A percentile compares a stretch with the other conserved stretches of the same genome.
These are phyloP conservation scores for Herpetotheres cachinnans DNA, from an alignment of 2,113 vertebrate species.

Conservation along the genomic window DNA sequence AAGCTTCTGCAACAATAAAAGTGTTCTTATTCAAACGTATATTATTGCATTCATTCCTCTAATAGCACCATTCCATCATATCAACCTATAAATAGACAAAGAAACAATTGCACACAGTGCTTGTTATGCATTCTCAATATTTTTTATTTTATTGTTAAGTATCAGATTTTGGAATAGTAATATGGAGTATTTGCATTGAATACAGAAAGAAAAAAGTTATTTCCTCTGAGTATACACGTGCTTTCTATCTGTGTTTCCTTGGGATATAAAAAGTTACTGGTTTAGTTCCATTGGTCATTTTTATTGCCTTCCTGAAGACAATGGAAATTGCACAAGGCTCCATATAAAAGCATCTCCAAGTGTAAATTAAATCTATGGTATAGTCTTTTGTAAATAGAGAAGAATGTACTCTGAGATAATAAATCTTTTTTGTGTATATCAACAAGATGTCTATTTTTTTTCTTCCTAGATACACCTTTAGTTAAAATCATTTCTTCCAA, in stretches of 20 bases:
- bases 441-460: conserved; percentile 55
- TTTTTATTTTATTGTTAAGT: conserved; percentile 48
- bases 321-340: not conserved
- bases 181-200: not conserved
- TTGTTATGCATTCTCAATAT: conserved; percentile 55
- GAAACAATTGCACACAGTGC: conserved; percentile 56
- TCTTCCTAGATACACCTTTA: conserved; percentile 88
- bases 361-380: not conserved
- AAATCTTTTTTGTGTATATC: conserved; percentile 28
- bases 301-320: conserved; percentile 21
- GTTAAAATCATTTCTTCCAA: conserved; percentile 89
- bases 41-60: conserved; percentile 47
- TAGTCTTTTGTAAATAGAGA: not conserved
- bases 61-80: conserved; percentile 67
- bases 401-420: conserved; percentile 12
- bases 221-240: not conserved
- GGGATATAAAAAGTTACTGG: not conserved
- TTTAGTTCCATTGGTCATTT: conserved; percentile 13
- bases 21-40: conserved; percentile 67
- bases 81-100: conserved; percentile 65
- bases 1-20: conserved; percentile 52
- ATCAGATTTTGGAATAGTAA: conserved; percentile 1
- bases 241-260: not conserved
- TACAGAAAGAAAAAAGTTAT: not conserved
- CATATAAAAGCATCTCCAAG: conserved; percentile 9